These are phyloP conservation scores for Dione juno DNA, from an alignment of 2,888 invertebrate genomes.

Conservation along the genomic window DNA sequence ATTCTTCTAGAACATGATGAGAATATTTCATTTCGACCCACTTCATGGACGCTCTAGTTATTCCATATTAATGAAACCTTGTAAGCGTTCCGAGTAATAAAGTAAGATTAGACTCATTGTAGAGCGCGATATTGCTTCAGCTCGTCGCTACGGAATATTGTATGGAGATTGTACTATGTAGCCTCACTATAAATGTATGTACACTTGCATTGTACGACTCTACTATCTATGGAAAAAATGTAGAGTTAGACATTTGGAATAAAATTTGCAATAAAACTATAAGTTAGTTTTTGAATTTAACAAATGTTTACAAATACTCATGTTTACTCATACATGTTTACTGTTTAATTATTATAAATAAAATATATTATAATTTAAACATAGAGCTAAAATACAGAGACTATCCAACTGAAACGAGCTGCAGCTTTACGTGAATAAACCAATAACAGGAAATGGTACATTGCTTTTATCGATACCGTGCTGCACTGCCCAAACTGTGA, in stretches of 20 bases:
- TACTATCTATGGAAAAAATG: no score
- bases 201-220: no score
- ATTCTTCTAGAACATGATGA: constrained; percentile 1
- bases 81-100: constrained; percentile 59
- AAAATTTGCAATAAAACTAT: no score
- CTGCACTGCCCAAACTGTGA: constrained; percentile 24
- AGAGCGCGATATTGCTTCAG: constrained; percentile 46
- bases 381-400: constrained; percentile 2
- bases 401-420: constrained; percentile 27
- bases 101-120: constrained; percentile 66
- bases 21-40: constrained; percentile 30
- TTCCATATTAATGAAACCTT: constrained; percentile 63
- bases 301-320: not conserved
- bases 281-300: no score
- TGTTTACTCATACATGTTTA: not conserved
- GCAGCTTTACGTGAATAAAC: constrained; percentile 31
- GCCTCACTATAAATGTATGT: not conserved
- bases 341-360: not conserved
- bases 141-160: constrained; percentile 28
- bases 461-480: constrained; percentile 27
- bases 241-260: no score
- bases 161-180: constrained; percentile 19
- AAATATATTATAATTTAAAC: not conserved
- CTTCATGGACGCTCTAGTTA: constrained; percentile 35
- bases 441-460: constrained; percentile 35